Evolutionary conservation across 2,797 vertebrate species (phyloP).

Genomic region (Acipenser ruthenus): DNA sequence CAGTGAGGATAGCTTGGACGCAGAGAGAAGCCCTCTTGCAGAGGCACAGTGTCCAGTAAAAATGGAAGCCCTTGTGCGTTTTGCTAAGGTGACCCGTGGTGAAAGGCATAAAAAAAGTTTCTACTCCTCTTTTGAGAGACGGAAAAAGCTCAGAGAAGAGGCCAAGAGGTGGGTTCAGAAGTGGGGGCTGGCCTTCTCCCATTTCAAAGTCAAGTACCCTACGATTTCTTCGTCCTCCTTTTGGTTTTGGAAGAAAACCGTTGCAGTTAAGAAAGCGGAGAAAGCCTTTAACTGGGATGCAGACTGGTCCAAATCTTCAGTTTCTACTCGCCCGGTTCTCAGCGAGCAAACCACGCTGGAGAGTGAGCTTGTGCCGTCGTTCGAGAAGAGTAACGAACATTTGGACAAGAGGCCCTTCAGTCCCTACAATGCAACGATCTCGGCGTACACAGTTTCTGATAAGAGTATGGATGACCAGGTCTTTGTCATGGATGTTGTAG

Average conservation of each 20-base stretch:
- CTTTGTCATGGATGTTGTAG: conserved; percentile 79
- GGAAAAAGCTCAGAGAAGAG: conserved; percentile 65
- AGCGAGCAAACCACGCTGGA: conserved; percentile 8
- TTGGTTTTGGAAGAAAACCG: conserved; percentile 75
- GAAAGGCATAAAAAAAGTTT: conserved; percentile 42
- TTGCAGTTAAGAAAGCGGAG: conserved; percentile 27
- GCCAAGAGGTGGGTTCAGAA: conserved; percentile 68
- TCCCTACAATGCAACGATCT: conserved; percentile 25
- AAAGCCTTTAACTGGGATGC: conserved; percentile 20
- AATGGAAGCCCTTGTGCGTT: neutral
- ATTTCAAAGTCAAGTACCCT: conserved; percentile 80
- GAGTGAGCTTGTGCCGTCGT: conserved; percentile 15
- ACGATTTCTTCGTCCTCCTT: conserved; percentile 73
- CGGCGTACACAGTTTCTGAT: conserved; percentile 32
- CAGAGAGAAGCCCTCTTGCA: conserved; percentile 36
- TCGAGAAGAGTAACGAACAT: conserved; percentile 25
- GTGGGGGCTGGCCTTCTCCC: conserved; percentile 69
- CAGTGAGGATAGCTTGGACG: conserved; percentile 52
- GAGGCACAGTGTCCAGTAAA: conserved; percentile 13
- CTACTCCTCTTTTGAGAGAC: conserved; percentile 55
- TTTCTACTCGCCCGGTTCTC: conserved; percentile 13
- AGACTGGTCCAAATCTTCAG: conserved; percentile 10
- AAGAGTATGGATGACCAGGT: conserved; percentile 51
- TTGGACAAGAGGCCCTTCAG: conserved; percentile 19
- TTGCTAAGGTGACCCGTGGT: conserved; percentile 35